Percentiles rank a stretch among this genome's conserved stretches.
phyloP scores from a whole-genome alignment of 2,888 invertebrate species.

The Scaptomyza cyrtandrae region DNA sequence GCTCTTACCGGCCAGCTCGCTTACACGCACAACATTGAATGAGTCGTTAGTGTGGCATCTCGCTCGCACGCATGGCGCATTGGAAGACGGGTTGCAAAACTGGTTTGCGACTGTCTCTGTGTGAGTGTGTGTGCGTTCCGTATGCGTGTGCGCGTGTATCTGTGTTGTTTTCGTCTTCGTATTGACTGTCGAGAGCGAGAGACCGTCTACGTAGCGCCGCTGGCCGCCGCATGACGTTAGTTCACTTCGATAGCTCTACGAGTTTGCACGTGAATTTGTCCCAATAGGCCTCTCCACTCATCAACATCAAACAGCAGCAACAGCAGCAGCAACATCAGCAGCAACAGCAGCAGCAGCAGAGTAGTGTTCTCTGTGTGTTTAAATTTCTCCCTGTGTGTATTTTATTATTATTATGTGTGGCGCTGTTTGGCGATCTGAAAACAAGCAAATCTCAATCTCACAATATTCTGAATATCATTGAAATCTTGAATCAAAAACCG shows the following conservation, averaged over 20 bases:
- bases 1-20: conserved; percentile 49
- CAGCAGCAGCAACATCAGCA: conserved; percentile 2
- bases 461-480: conserved; percentile 36
- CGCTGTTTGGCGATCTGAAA: conserved; percentile 42
- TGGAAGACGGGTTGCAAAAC: conserved; percentile 70
- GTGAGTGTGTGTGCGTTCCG: conserved; percentile 9
- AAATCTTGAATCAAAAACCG: conserved; percentile 12
- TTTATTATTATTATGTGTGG: conserved; percentile 42
- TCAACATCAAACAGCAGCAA: conserved; percentile 7
- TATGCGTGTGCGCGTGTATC: conserved; percentile 7
- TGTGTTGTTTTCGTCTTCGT: conserved; percentile 32
- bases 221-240: conserved; percentile 84
- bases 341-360: conserved; percentile 5
- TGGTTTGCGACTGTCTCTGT: conserved; percentile 51
- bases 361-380: conserved; percentile 37
- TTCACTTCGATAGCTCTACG: conserved; percentile 85
- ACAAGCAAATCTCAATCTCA: conserved; percentile 48
- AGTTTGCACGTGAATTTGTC: conserved; percentile 84
- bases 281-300: conserved; percentile 60
- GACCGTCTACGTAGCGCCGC: conserved; percentile 82
- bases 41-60: conserved; percentile 31
- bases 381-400: conserved; percentile 46
- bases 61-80: conserved; percentile 44
- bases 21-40: conserved; percentile 19
- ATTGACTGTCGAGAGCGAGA: conserved; percentile 47